Evolutionary conservation across 2,888 invertebrate species (phyloP), one percentile per base, ranked within the genome.

Genomic region (Lycia hirtaria): DNA sequence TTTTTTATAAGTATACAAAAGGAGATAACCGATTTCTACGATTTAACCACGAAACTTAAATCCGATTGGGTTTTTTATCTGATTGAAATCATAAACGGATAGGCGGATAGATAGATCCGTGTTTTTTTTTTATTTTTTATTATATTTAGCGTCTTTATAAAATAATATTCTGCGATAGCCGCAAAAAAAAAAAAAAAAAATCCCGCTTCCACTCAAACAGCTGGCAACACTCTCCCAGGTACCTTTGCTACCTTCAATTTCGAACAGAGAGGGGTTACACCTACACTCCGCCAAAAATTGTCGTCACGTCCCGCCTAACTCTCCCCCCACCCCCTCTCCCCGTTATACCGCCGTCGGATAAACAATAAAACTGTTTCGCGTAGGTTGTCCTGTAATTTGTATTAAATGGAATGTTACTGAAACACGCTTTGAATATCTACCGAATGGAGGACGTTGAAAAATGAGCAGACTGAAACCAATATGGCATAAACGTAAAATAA

Each of bases 241-340:
- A 17, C 26, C 26, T 41, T 12, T 12, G 12, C 12, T 32, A 20
- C 32, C 20, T 43, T 44, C 30, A 32, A 12, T 28, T 26, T 41
- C 17, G 17, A 26, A 41, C 28, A 26, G 15, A 41, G 26, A 41
- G 35, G 47, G 26, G n/a, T 9, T 35, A 35, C 40, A 30, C 49
- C 49, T 30, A 55, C 43, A 49, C 28, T 43, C 35, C 20, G 43
- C 55, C 48, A 49, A 43, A 43, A 49, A 49, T 30, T 38, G 30
- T 14, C 24, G 33, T 47, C 32, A 53, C 41, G 41, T 40, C 20
- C 12, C 20, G 22, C 12, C 41, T 41, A 26, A 41, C 26, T 26
- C 40, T 20, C 32, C 20, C 12, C 12, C 44, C 19, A 41, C 26
- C 41, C 40, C 30, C 32, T 32, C 12, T 9, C 44, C 19, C 19